Conservation (phyloP, 2,888 invertebrate genomes). For the Dynastes grantii region DNA sequence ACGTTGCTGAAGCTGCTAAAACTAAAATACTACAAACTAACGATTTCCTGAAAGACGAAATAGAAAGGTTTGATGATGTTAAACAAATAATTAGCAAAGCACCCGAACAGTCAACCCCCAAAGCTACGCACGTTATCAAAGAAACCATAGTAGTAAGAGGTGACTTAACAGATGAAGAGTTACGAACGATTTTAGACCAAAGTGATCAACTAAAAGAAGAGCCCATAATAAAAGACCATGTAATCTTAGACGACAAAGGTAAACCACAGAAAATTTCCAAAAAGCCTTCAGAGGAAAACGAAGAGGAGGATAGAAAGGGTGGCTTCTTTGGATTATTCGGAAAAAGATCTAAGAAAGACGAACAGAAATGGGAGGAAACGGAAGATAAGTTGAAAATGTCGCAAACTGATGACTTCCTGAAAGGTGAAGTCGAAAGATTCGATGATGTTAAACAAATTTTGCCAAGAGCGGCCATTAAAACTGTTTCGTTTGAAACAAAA, state of each 20-base stretch:
- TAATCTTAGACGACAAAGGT: constrained; percentile 7
- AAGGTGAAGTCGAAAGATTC: constrained; percentile 35
- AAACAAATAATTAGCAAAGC: constrained; percentile 13
- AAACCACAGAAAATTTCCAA: constrained; percentile 25
- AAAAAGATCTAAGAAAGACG: constrained; percentile 32
- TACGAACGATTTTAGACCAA: constrained; percentile 20
- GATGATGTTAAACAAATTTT: constrained; percentile 52
- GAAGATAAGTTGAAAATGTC: constrained; percentile 29
- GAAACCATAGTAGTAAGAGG: constrained; percentile 6
- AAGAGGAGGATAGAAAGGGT: constrained; percentile 52
- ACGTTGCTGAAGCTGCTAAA: not conserved
- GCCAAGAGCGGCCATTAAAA: not conserved
- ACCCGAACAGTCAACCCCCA: constrained; percentile 8
- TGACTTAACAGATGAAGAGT: not conserved
- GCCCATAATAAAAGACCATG: constrained; percentile 4
- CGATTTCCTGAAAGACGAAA: constrained; percentile 38
- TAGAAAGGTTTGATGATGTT: constrained; percentile 49
- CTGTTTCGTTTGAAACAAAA: too few relatives aligned
- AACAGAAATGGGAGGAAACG: not conserved
- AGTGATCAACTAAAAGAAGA: constrained; percentile 22
- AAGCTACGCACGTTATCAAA: constrained; percentile 6
- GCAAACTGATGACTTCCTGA: constrained; percentile 32
- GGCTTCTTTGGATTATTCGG: constrained; percentile 49
- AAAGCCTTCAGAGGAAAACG: constrained; percentile 14
- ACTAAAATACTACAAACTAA: constrained; percentile 3